phyloP scores from a whole-genome alignment of 1,140 invertebrate species.

The Lanistes nyassanus region DNA sequence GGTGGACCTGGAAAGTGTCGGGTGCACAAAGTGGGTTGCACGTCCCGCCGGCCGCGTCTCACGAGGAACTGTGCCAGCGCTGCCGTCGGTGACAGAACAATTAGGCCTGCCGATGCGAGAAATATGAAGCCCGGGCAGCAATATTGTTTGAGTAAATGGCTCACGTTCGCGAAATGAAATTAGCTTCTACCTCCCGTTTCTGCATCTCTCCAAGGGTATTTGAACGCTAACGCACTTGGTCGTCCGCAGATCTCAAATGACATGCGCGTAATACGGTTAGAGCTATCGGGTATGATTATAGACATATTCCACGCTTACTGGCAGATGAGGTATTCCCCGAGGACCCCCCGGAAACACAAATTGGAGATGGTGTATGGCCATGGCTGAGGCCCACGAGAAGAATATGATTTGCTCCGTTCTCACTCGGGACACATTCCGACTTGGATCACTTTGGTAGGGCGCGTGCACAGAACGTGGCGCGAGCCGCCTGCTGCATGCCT shows the following conservation, averaged over 20 bases:
- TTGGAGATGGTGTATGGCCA: conserved; percentile 24
- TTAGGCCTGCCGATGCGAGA: conserved; percentile 29
- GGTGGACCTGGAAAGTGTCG: background rate
- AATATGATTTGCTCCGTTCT: conserved; percentile 21
- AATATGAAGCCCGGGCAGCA: conserved; percentile 30
- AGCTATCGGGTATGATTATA: conserved; percentile 21
- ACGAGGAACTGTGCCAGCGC: background rate
- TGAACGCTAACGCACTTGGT: conserved; percentile 18
- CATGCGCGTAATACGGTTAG: conserved; percentile 5
- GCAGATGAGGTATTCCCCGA: conserved; percentile 9
- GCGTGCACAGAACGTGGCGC: background rate
- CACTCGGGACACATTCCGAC: conserved; percentile 14
- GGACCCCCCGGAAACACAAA: conserved; percentile 13
- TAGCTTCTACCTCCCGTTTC: conserved; percentile 15
- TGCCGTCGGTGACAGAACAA: conserved; percentile 25
- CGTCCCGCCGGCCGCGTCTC: background rate
- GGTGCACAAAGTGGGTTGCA: background rate
- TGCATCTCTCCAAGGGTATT: background rate
- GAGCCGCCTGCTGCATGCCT: conserved; percentile 1
- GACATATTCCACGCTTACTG: conserved; percentile 15
- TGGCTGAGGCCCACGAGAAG: conserved; percentile 14
- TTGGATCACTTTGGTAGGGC: conserved; percentile 14
- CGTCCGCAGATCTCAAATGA: conserved; percentile 8
- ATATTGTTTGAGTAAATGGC: conserved; percentile 33
- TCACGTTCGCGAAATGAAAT: conserved; percentile 29